Conservation (phyloP, 2,888 invertebrate genomes). For the Seladonia tumulorum region DNA sequence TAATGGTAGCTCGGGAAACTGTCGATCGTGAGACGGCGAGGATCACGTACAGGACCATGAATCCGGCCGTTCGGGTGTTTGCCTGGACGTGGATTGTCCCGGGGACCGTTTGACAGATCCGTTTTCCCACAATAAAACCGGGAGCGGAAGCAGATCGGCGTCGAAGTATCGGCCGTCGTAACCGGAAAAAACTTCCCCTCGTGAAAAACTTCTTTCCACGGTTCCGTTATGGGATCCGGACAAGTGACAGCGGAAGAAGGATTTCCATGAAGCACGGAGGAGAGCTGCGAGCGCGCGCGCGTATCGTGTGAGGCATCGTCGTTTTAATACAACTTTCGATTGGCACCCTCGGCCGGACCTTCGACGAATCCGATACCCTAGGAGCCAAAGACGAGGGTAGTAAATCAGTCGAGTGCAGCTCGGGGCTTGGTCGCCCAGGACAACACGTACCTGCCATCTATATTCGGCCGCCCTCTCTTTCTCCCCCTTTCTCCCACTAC, state of each 20-base stretch:
- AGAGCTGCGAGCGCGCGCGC: conserved; percentile 14
- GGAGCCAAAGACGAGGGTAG: conserved; percentile 73
- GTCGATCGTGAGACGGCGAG: conserved; percentile 11
- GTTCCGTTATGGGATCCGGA: conserved; percentile 45
- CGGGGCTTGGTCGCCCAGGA: conserved; percentile 75
- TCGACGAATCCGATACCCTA: conserved; percentile 73
- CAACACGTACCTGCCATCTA: conserved; percentile 81
- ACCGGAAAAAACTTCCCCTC: conserved; percentile 47
- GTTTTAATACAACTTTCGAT: conserved; percentile 79
- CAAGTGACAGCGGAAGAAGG: conserved; percentile 69
- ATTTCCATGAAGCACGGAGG: conserved; percentile 54
- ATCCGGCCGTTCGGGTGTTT: background rate
- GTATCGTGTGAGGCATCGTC: conserved; percentile 69
- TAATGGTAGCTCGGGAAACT: background rate
- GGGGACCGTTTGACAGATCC: conserved; percentile 42
- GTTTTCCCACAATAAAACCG: conserved; percentile 47
- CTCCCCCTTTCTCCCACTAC: conserved; percentile 6
- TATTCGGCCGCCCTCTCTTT: conserved; percentile 69
- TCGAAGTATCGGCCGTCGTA: conserved; percentile 45
- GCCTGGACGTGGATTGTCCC: conserved; percentile 25
- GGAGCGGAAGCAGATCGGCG: background rate
- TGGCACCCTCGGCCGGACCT: conserved; percentile 75
- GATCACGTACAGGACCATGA: background rate
- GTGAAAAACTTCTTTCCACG: conserved; percentile 40
- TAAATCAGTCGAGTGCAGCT: conserved; percentile 79